Conservation (phyloP, 2,888 invertebrate species). For the Pollenia griseotomentosa region DNA sequence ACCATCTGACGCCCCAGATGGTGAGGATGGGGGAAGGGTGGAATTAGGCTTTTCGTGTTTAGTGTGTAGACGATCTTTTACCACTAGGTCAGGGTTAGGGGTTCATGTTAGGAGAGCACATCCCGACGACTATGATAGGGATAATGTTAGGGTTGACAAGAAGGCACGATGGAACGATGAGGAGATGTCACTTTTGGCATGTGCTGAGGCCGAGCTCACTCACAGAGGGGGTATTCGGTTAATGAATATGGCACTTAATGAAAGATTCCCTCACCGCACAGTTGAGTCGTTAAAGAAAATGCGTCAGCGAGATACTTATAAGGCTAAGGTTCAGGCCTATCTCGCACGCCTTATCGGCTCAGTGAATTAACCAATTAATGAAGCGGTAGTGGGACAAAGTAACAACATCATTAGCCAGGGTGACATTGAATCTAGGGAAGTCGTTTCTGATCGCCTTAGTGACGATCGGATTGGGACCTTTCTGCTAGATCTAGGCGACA, state of each 20-base stretch:
- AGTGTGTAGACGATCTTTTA: background rate
- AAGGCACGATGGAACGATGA: background rate
- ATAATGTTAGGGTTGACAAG: background rate
- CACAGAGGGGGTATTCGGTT: background rate
- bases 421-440: background rate
- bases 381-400: no score
- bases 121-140: background rate
- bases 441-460: background rate
- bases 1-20: no score
- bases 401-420: no score
- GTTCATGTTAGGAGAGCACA: background rate
- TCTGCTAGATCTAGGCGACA: background rate
- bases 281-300: background rate
- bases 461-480: background rate
- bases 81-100: background rate
- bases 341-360: background rate
- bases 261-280: background rate
- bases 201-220: background rate
- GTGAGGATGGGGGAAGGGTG: no score
- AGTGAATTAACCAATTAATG: no score
- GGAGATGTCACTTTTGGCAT: background rate
- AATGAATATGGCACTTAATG: background rate
- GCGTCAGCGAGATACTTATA: background rate
- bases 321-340: background rate
- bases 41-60: background rate